phyloP scores from a whole-genome alignment of 2,113 vertebrate species.

The Saccopteryx bilineata region DNA sequence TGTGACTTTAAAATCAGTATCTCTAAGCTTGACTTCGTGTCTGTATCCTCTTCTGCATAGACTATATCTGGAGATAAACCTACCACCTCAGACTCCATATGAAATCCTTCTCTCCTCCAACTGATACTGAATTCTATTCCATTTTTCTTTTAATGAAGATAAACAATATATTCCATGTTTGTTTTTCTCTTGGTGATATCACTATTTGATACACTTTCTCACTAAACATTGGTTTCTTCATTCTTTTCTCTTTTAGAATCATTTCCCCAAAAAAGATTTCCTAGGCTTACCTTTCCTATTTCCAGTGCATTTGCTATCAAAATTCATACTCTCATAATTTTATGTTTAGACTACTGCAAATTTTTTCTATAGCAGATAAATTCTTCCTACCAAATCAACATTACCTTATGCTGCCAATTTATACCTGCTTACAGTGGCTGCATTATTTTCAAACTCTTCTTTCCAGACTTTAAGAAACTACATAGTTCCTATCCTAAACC shows the following conservation, averaged over 20 bases:
- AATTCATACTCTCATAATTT: background rate
- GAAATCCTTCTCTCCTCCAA: background rate
- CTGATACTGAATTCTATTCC: background rate
- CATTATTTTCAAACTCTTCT: background rate
- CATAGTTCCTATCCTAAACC: background rate
- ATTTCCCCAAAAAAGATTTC: background rate
- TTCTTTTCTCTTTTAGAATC: slow-evolving; percentile 8
- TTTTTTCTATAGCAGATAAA: background rate
- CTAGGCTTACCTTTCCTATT: background rate
- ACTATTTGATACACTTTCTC: background rate
- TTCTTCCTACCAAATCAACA: background rate
- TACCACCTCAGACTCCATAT: background rate
- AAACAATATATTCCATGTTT: background rate
- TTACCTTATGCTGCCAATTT: background rate
- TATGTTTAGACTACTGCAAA: background rate
- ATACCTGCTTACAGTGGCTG: background rate
- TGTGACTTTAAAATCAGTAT: background rate
- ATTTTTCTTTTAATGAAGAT: background rate
- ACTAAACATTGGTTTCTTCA: background rate
- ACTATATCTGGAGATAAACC: background rate
- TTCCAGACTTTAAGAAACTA: background rate
- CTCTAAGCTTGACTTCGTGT: background rate
- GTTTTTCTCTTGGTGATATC: background rate
- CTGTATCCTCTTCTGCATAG: background rate
- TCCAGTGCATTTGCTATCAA: background rate